Evolutionary conservation across 2,888 invertebrate genomes (phyloP), one percentile per base, ranked within the genome.

Genomic region (Parelbella ahira): DNA sequence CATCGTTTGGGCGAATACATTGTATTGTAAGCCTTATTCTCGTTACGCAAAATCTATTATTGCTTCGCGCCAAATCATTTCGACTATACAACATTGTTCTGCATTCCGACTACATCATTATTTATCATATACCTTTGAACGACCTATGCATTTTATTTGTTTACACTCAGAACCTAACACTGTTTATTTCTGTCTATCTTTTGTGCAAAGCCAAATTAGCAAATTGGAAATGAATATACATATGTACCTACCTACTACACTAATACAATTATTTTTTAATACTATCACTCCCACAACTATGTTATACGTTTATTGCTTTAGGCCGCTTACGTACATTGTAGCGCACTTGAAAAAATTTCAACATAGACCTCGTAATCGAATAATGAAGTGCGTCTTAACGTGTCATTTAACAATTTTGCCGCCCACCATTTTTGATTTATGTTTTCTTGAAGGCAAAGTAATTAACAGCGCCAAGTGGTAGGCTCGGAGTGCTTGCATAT

Each of bases 381-480:
- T 39, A 39, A 19, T 4, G 32, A 25, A 32, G 39, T 28, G 25
- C 33, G 37, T 37, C 37, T 28, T 20, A 41, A 39, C 32, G 30
- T 39, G 39, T 39, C 32, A 32, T 39, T 39, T 27, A 33, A 34
- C 41, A 34, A 34, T 27, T 41, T 28, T 19, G 33, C 21, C 27
- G 32, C 27, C 33, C 41, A 37, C 21, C 37, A 34, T 33, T 7
- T 33, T 21, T 41, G 27, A 30, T 41, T 41, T 34, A 33, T 43
- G 36, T 29, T 23, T 29, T 29, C 42, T 43, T 29, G 19, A 34
- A 41, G 46, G 28, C 29, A 24, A 44, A 45, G 47, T 45, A 51
- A 51, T 51, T 51, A 51, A 52, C 47, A 32, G 18, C 30, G 28
- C 13, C 20, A 15, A 41, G 33, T 20, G 25, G 41, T 33, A 27